Evolutionary conservation across 2,113 vertebrate genomes (phyloP).

Genomic region (Montifringilla adamsi): DNA sequence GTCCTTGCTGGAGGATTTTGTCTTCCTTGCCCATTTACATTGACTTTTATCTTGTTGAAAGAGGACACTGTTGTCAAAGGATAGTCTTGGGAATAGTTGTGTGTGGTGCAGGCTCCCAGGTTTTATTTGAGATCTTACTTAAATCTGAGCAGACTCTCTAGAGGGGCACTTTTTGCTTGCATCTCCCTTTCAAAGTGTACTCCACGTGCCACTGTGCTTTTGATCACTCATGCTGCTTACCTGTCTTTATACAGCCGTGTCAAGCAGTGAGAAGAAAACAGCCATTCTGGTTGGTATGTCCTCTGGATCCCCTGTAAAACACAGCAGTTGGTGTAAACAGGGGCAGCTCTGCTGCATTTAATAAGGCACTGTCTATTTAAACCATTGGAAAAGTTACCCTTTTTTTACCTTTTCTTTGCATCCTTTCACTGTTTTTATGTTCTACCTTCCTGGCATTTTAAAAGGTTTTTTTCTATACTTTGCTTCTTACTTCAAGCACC

Average conservation of each 20-base stretch:
- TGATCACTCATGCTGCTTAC: not conserved
- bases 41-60: slow-evolving; percentile 10
- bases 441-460: not conserved
- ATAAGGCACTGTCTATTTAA: not conserved
- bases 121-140: slow-evolving; percentile 27
- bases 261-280: not conserved
- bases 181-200: slow-evolving; percentile 30
- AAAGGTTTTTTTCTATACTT: not conserved
- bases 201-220: not conserved
- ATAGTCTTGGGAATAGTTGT: slow-evolving; percentile 36
- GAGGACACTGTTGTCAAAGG: not conserved
- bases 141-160: not conserved
- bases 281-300: not conserved
- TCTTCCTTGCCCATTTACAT: not conserved
- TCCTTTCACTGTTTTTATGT: not conserved
- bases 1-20: slow-evolving; percentile 41
- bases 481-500: not conserved
- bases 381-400: not conserved
- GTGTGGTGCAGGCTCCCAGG: not conserved
- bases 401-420: not conserved
- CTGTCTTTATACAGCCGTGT: not conserved
- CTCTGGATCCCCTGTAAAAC: not conserved
- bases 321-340: not conserved
- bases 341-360: not conserved
- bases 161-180: slow-evolving; percentile 14